A percentile compares a stretch with the other conserved stretches of the same genome.
These are phyloP conservation scores for Typhlichthys subterraneus DNA, from an alignment of 2,797 vertebrate species.

Conservation along the genomic window DNA sequence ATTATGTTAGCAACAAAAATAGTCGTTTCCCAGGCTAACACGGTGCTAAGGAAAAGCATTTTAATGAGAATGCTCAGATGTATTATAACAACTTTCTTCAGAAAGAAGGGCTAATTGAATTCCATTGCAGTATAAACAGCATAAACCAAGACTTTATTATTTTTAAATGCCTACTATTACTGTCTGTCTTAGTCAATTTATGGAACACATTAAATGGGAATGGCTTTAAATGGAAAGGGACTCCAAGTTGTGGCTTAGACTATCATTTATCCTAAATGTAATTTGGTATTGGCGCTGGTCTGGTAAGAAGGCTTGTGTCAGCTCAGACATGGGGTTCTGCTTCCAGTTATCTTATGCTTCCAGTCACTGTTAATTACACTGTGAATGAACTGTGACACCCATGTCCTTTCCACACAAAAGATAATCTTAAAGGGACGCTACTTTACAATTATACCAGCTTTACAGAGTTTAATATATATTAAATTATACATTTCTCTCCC, in stretches of 20 bases:
- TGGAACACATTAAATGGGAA: constrained; percentile 18
- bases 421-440: too few relatives aligned
- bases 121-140: constrained; percentile 30
- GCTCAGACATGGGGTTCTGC: not conserved
- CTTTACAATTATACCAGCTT: too few relatives aligned
- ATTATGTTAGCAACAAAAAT: constrained; percentile 27
- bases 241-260: constrained; percentile 12
- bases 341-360: not conserved
- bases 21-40: constrained; percentile 19
- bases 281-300: not conserved
- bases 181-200: constrained; percentile 28
- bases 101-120: constrained; percentile 33
- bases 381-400: not conserved
- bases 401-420: not conserved
- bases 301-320: not conserved
- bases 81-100: constrained; percentile 9
- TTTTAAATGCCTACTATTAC: constrained; percentile 38
- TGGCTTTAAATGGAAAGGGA: constrained; percentile 14
- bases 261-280: not conserved
- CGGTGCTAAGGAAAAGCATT: constrained; percentile 13
- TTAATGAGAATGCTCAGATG: constrained; percentile 33
- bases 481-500: too few relatives aligned
- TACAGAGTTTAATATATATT: too few relatives aligned
- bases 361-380: not conserved
- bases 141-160: constrained; percentile 24